These are phyloP conservation scores for Pachymerium ferrugineum DNA, from an alignment of 2,888 invertebrate genomes.

Conservation along the genomic window DNA sequence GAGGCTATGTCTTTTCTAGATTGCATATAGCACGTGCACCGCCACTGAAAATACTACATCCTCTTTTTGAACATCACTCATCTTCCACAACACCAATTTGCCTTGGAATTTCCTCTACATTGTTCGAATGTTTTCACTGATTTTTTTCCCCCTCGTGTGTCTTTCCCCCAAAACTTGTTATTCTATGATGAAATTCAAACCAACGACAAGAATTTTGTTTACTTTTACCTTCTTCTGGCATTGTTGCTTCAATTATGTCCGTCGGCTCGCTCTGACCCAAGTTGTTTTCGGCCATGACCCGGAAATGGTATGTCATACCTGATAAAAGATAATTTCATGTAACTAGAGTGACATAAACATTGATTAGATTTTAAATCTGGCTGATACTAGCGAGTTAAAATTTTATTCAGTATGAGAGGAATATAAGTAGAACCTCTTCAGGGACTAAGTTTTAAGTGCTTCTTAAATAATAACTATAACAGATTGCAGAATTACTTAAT, in stretches of 20 bases:
- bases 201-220: neutral
- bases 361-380: no score
- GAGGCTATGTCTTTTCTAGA: neutral
- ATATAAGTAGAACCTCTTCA: no score
- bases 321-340: no score
- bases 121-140: neutral
- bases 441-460: no score
- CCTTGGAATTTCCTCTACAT: neutral
- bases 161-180: no score
- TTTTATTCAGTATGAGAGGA: no score
- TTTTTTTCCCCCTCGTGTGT: neutral
- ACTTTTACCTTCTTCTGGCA: slow-evolving; percentile 34
- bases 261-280: slow-evolving; percentile 52
- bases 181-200: no score
- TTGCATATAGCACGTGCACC: neutral
- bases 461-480: no score
- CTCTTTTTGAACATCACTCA: neutral
- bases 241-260: slow-evolving; percentile 27
- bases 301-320: slow-evolving; percentile 33
- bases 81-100: neutral
- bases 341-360: no score
- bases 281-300: slow-evolving; percentile 34
- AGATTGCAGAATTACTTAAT: no score
- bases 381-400: no score
- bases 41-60: neutral